A percentile compares a stretch with the other conserved stretches of the same genome.
phyloP scores from a whole-genome alignment of 1,140 invertebrate species.

The Zaprionus nigranus region DNA sequence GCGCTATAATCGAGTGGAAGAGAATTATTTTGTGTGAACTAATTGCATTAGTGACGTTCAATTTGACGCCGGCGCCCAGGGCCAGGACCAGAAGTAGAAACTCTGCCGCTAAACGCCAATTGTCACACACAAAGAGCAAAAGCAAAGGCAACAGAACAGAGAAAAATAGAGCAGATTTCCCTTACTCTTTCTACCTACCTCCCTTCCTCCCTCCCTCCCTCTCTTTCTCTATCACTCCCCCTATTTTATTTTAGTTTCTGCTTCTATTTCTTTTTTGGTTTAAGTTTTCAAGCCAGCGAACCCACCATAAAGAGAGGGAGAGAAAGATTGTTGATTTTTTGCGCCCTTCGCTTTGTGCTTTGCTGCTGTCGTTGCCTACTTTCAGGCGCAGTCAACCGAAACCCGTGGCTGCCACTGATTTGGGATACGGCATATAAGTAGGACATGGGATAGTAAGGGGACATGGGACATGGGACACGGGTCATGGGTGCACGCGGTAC shows the following conservation, averaged over 20 bases:
- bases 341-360: conserved; percentile 38
- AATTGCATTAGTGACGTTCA: conserved; percentile 84
- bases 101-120: conserved; percentile 72
- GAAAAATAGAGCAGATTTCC: neutral
- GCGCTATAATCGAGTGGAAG: conserved; percentile 80
- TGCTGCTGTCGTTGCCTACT: conserved; percentile 49
- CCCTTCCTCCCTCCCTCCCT: neutral
- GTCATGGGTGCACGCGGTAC: neutral
- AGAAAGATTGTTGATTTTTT: conserved; percentile 63
- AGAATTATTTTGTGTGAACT: conserved; percentile 83
- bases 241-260: conserved; percentile 51
- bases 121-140: conserved; percentile 68
- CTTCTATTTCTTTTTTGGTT: conserved; percentile 43
- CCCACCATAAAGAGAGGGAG: conserved; percentile 9
- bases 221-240: neutral
- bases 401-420: conserved; percentile 70
- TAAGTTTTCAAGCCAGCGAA: neutral
- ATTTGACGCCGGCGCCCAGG: conserved; percentile 59
- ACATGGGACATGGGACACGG: neutral
- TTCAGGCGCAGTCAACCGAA: conserved; percentile 70
- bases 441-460: conserved; percentile 4
- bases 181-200: neutral
- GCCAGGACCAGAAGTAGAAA: conserved; percentile 37
- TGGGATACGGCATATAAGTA: conserved; percentile 52
- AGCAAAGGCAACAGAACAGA: conserved; percentile 19